Conservation (phyloP, 2,113 vertebrate genomes). For the Rhipidura dahli region DNA sequence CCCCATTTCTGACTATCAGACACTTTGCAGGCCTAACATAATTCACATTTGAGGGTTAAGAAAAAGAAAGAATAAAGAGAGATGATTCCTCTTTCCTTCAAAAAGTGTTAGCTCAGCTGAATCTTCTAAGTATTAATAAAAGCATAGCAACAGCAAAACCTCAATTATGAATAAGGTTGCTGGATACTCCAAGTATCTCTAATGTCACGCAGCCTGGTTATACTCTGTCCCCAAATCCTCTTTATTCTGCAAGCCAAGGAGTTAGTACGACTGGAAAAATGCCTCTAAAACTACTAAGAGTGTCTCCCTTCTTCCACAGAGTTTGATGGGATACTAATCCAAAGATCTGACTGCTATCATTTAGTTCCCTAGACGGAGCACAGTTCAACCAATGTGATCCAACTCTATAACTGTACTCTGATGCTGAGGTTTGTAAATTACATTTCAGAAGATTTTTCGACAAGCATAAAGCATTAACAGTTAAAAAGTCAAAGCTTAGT, state of each 20-base stretch:
- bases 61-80: background rate
- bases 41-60: background rate
- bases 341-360: background rate
- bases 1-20: background rate
- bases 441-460: background rate
- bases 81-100: background rate
- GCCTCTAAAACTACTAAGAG: background rate
- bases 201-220: background rate
- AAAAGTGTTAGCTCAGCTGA: background rate
- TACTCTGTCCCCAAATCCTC: background rate
- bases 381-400: background rate
- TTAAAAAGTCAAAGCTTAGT: background rate
- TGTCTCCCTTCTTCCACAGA: background rate
- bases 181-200: background rate
- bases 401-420: background rate
- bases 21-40: background rate
- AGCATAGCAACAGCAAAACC: background rate
- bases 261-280: background rate
- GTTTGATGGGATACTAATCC: background rate
- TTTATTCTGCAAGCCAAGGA: background rate
- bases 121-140: background rate
- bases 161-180: background rate
- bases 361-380: background rate
- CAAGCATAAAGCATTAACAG: background rate
- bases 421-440: background rate